Percentiles rank a stretch among this genome's conserved stretches.
phyloP scores from a whole-genome alignment of 1,140 invertebrate genomes.

The Holotrichia oblita region DNA sequence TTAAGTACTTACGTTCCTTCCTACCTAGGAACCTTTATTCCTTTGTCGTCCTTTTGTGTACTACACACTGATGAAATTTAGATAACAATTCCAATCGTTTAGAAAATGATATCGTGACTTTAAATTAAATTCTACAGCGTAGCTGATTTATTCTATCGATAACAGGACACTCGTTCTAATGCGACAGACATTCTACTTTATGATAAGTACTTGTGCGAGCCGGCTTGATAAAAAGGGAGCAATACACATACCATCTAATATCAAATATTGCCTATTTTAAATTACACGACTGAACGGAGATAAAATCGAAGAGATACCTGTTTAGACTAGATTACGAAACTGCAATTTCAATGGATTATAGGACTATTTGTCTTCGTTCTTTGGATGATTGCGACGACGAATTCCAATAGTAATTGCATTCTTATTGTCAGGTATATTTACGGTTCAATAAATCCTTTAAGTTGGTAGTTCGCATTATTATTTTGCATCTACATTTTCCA shows the following conservation, averaged over 20 bases:
- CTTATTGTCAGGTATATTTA: constrained; percentile 38
- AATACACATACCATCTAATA: too few species aligned
- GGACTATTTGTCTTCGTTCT: constrained; percentile 42
- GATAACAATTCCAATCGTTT: constrained; percentile 6
- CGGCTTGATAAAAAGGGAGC: too few species aligned
- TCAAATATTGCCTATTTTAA: too few species aligned
- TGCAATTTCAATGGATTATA: constrained; percentile 40
- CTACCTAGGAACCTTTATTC: neutral
- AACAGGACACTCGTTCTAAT: neutral
- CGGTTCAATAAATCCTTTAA: constrained; percentile 43
- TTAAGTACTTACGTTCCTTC: neutral
- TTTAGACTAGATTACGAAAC: constrained; percentile 2
- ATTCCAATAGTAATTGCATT: constrained; percentile 43
- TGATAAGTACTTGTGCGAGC: neutral
- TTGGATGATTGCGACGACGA: too few species aligned
- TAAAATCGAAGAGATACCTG: neutral
- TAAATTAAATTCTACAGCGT: neutral
- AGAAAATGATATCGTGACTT: neutral
- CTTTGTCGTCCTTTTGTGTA: neutral
- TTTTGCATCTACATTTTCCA: constrained; percentile 37
- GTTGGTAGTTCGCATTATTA: constrained; percentile 16
- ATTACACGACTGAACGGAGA: too few species aligned
- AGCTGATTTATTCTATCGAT: neutral
- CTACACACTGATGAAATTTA: neutral
- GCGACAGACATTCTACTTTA: neutral